phyloP scores from a whole-genome alignment of 2,797 vertebrate genomes.

The Rhincodon typus region DNA sequence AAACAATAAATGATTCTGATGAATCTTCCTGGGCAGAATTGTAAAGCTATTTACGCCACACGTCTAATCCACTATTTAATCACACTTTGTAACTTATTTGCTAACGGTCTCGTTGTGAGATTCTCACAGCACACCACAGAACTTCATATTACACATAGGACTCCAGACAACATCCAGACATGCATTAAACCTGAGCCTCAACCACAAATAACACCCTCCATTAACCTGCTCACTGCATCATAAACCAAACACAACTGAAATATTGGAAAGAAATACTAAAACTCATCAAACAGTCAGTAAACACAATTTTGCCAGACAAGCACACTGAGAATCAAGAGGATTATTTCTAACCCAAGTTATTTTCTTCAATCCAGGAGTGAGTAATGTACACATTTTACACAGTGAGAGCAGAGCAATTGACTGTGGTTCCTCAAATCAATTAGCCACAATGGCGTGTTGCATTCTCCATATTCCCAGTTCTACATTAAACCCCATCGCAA shows the following conservation, averaged over 20 bases:
- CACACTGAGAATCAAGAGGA: background rate
- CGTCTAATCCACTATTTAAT: background rate
- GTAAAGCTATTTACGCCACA: background rate
- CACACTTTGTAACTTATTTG: background rate
- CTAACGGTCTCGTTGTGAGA: background rate
- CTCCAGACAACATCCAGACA: background rate
- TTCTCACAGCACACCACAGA: background rate
- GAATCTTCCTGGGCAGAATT: background rate
- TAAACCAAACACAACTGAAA: background rate
- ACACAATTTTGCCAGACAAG: background rate
- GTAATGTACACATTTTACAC: background rate
- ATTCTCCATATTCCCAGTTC: background rate
- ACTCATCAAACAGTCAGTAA: background rate
- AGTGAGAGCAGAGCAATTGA: background rate
- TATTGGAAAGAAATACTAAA: background rate
- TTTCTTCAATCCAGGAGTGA: background rate
- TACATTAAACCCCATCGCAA: too few relatives aligned
- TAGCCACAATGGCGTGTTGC: background rate
- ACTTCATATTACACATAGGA: background rate
- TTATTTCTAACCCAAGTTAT: background rate
- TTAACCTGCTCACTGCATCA: background rate
- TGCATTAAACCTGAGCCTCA: background rate
- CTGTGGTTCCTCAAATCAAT: background rate
- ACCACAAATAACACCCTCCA: background rate
- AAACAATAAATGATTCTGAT: background rate